Percentiles rank a stretch among this genome's conserved stretches.
These are phyloP conservation scores for Salvelinus fontinalis DNA, from an alignment of 2,113 vertebrate genomes.

Conservation along the genomic window DNA sequence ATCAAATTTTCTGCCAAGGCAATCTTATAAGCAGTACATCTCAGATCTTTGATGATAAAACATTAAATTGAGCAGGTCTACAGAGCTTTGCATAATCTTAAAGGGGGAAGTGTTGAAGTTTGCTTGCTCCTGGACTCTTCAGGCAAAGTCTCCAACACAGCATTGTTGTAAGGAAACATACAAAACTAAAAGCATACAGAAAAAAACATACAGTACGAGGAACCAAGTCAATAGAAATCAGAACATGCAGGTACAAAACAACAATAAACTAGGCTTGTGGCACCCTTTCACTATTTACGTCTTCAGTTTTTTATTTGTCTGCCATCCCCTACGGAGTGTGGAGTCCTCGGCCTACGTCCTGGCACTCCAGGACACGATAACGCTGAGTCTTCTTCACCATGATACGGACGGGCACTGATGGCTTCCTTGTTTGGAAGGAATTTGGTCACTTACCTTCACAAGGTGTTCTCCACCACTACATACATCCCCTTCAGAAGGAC, in stretches of 20 bases:
- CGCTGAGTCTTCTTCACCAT: slow-evolving; percentile 52
- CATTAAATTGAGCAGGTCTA: slow-evolving; percentile 33
- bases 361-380: slow-evolving; percentile 38
- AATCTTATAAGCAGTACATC: slow-evolving; percentile 58
- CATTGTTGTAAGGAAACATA: slow-evolving; percentile 29
- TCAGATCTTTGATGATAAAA: slow-evolving; percentile 16
- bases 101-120: slow-evolving; percentile 33
- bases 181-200: slow-evolving; percentile 49
- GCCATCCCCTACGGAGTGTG: slow-evolving; percentile 8
- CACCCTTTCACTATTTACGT: slow-evolving; percentile 63
- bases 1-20: slow-evolving; percentile 51
- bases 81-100: not conserved
- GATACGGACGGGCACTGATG: slow-evolving; percentile 40
- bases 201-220: slow-evolving; percentile 48
- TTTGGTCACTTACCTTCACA: slow-evolving; percentile 21
- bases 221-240: slow-evolving; percentile 45
- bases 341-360: slow-evolving; percentile 15
- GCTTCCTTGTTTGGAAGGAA: slow-evolving; percentile 37
- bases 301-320: slow-evolving; percentile 30
- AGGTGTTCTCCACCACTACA: slow-evolving; percentile 23
- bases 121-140: slow-evolving; percentile 9
- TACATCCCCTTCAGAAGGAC: not conserved
- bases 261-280: slow-evolving; percentile 62
- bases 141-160: slow-evolving; percentile 36
- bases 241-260: slow-evolving; percentile 68